These are phyloP conservation scores for Polymixis lichenea DNA, from an alignment of 2,888 invertebrate species.

Conservation along the genomic window DNA sequence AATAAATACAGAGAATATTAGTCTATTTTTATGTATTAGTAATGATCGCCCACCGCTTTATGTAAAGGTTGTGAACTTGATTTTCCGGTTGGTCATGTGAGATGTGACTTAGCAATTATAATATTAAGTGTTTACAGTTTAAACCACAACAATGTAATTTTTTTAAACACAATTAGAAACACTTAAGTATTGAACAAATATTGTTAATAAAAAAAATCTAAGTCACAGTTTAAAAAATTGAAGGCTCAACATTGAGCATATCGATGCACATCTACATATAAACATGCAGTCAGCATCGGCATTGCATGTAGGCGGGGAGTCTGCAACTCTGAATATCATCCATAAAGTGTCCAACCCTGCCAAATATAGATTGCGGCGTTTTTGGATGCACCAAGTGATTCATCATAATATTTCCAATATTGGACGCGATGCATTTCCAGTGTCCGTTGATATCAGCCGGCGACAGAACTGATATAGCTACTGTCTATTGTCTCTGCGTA, in stretches of 20 bases:
- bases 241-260: background rate
- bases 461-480: conserved; percentile 66
- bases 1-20: conserved; percentile 29
- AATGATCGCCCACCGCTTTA: conserved; percentile 43
- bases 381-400: conserved; percentile 66
- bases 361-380: conserved; percentile 56
- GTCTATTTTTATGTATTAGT: conserved; percentile 46
- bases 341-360: conserved; percentile 43
- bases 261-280: conserved; percentile 27
- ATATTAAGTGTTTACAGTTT: conserved; percentile 24
- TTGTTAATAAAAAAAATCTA: background rate
- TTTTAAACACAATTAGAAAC: background rate
- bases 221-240: background rate
- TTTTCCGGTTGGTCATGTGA: conserved; percentile 41
- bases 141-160: conserved; percentile 12
- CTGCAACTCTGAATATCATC: conserved; percentile 48
- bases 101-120: conserved; percentile 26
- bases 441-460: conserved; percentile 72
- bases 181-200: background rate
- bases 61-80: conserved; percentile 42
- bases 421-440: conserved; percentile 74
- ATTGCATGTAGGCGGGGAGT: conserved; percentile 51
- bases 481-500: conserved; percentile 73
- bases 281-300: conserved; percentile 28
- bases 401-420: conserved; percentile 69